Evolutionary conservation across 1,140 invertebrate species (phyloP).

Genomic region (Bombus pascuorum): DNA sequence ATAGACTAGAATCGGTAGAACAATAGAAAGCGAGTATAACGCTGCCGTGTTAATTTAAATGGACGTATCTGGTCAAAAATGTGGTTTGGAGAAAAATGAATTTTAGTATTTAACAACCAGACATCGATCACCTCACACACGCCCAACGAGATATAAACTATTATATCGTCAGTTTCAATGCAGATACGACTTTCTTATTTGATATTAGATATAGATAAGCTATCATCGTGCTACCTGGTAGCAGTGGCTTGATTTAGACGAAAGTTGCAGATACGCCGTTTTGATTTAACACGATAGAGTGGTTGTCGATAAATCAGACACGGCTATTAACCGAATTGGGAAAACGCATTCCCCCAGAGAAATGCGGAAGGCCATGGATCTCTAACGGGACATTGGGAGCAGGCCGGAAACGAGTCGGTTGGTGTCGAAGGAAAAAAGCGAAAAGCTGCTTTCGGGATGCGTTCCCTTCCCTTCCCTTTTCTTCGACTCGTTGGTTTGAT

Average conservation of each 20-base stretch:
- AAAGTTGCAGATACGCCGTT: too few relatives aligned
- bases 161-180: too few relatives aligned
- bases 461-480: background rate
- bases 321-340: conserved; percentile 50
- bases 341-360: conserved; percentile 8
- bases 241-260: too few relatives aligned
- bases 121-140: too few relatives aligned
- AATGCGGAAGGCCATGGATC: background rate
- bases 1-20: background rate
- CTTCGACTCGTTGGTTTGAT: background rate
- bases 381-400: background rate
- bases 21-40: background rate
- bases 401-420: conserved; percentile 19
- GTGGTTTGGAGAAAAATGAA: too few relatives aligned
- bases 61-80: too few relatives aligned
- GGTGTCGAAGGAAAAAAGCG: conserved; percentile 36
- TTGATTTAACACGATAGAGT: background rate
- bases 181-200: too few relatives aligned
- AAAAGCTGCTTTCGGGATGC: conserved; percentile 41
- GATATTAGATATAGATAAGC: too few relatives aligned
- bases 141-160: too few relatives aligned
- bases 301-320: conserved; percentile 39
- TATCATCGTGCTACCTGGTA: too few relatives aligned
- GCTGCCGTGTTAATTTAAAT: too few relatives aligned
- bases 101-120: too few relatives aligned